A percentile compares a stretch with the other conserved stretches of the same genome.
phyloP scores from a whole-genome alignment of 2,888 invertebrate genomes.

The Abrostola triplasia region DNA sequence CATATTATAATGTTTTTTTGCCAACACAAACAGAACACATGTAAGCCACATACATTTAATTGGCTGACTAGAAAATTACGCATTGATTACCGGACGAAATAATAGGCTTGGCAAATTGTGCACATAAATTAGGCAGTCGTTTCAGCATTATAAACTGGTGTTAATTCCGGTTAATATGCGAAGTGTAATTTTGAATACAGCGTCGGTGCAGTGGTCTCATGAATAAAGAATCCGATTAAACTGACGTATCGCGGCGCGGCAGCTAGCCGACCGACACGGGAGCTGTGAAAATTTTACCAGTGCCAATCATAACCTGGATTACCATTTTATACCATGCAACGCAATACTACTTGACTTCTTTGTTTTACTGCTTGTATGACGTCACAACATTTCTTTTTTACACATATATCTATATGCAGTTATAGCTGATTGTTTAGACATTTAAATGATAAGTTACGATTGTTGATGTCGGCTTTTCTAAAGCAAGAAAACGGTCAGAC shows the following conservation, averaged over 20 bases:
- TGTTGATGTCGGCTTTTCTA: too few species aligned
- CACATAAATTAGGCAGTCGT: conserved; percentile 45
- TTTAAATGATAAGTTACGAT: too few species aligned
- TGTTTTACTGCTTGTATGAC: conserved; percentile 17
- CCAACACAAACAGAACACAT: conserved; percentile 16
- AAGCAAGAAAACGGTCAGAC: too few species aligned
- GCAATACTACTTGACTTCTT: conserved; percentile 46
- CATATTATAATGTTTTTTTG: conserved; percentile 12
- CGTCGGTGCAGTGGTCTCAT: conserved; percentile 66
- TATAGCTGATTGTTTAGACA: too few species aligned
- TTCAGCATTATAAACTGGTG: conserved; percentile 50
- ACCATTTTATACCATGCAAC: conserved; percentile 64
- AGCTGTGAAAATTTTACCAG: conserved; percentile 60
- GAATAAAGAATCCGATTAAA: conserved; percentile 71
- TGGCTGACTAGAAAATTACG: conserved; percentile 11
- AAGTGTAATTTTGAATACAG: conserved; percentile 61
- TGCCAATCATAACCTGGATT: conserved; percentile 71
- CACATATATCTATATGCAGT: background rate
- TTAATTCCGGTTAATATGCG: conserved; percentile 63
- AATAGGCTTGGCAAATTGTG: conserved; percentile 34
- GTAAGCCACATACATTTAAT: conserved; percentile 12
- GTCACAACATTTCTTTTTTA: background rate
- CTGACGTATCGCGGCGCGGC: conserved; percentile 63
- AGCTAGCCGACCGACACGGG: conserved; percentile 49
- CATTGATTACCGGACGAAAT: conserved; percentile 13